These are phyloP conservation scores for Gymnoscopelus braueri DNA, from an alignment of 2,797 vertebrate genomes.

Conservation along the genomic window DNA sequence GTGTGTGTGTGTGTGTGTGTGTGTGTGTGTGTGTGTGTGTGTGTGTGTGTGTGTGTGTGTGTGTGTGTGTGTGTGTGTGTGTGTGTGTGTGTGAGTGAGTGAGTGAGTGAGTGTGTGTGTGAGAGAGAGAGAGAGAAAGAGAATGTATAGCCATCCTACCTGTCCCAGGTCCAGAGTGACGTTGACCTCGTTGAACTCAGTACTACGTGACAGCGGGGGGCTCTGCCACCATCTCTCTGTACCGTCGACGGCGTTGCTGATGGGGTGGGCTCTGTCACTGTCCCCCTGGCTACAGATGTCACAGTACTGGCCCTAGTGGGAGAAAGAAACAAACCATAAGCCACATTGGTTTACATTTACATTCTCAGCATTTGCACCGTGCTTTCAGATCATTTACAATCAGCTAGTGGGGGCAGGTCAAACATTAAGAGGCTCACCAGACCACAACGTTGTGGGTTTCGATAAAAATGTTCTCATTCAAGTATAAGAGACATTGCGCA, in stretches of 20 bases:
- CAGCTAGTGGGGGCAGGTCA: no score
- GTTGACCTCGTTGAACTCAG: slow-evolving; percentile 94
- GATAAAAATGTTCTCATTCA: no score
- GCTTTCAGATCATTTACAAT: no score
- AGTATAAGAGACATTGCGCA: no score
- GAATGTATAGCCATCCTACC: slow-evolving; percentile 74
- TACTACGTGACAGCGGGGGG: slow-evolving; percentile 91
- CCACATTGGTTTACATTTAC: no score
- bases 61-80: not conserved
- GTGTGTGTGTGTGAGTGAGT: not conserved
- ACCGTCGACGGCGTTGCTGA: slow-evolving; percentile 93
- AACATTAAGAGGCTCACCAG: not conserved
- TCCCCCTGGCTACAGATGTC: slow-evolving; percentile 89
- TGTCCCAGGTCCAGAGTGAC: slow-evolving; percentile 96
- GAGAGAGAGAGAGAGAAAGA: no score
- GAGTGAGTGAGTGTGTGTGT: no score
- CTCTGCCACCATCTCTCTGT: slow-evolving; percentile 99
- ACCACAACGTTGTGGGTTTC: not conserved
- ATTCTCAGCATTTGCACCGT: no score
- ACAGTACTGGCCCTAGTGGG: slow-evolving; percentile 92
- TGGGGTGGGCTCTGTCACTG: slow-evolving; percentile 91
- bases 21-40: not conserved
- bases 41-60: not conserved
- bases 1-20: not conserved
- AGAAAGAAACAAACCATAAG: not conserved